Conservation (phyloP, 2,797 vertebrate genomes). For the Scyliorhinus canicula region DNA sequence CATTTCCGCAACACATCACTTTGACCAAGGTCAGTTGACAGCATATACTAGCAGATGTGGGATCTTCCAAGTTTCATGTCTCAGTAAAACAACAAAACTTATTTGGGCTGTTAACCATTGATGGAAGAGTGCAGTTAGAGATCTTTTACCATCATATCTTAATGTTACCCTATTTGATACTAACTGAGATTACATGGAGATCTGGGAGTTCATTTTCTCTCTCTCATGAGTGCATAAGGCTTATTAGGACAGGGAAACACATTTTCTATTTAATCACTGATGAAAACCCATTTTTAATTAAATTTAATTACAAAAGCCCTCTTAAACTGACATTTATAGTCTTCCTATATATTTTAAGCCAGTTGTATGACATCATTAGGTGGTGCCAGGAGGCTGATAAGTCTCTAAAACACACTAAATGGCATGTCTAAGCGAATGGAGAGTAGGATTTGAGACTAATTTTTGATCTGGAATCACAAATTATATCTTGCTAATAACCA, state of each 20-base stretch:
- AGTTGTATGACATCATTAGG: neutral
- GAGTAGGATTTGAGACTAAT: neutral
- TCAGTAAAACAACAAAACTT: neutral
- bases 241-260: neutral
- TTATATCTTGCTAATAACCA: neutral
- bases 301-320: constrained; percentile 31
- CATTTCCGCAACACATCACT: neutral
- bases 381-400: neutral
- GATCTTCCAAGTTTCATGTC: neutral
- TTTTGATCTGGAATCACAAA: constrained; percentile 1
- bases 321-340: constrained; percentile 25
- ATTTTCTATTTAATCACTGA: constrained; percentile 26
- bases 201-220: constrained; percentile 14
- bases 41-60: neutral
- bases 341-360: constrained; percentile 22
- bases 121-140: neutral
- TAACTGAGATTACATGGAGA: neutral
- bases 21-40: neutral
- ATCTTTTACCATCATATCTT: neutral
- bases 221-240: neutral
- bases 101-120: neutral
- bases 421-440: neutral
- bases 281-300: constrained; percentile 33
- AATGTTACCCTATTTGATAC: neutral
- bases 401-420: neutral